Evolutionary conservation across 1,140 invertebrate species (phyloP).

Genomic region (Hyles vespertilio): DNA sequence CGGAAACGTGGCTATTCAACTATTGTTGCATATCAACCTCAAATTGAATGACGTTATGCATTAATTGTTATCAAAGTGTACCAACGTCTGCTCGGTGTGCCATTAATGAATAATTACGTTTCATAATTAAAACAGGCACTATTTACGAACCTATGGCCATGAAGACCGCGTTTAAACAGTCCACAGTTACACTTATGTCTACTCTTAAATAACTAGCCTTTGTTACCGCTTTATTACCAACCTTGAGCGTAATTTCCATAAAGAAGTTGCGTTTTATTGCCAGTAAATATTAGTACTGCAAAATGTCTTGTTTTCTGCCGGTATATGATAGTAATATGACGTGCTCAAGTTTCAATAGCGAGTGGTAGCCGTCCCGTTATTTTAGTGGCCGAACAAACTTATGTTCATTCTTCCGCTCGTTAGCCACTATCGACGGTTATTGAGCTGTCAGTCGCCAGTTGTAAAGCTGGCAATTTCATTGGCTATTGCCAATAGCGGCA

Average conservation of each 20-base stretch:
- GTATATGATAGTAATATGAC: too few relatives aligned
- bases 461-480: constrained; percentile 7
- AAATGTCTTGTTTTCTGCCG: too few relatives aligned
- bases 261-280: too few relatives aligned
- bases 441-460: constrained; percentile 7
- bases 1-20: constrained; percentile 1
- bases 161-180: not conserved
- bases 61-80: constrained; percentile 5
- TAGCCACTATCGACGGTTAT: constrained; percentile 9
- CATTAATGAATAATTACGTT: constrained; percentile 7
- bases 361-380: not conserved
- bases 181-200: too few relatives aligned
- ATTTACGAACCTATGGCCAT: not conserved
- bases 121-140: constrained; percentile 3
- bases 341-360: too few relatives aligned
- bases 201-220: too few relatives aligned
- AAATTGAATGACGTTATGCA: constrained; percentile 4
- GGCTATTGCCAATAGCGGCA: constrained; percentile 7
- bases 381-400: constrained; percentile 8
- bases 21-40: constrained; percentile 1
- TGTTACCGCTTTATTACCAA: too few relatives aligned
- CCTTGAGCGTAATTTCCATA: too few relatives aligned
- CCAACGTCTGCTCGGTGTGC: constrained; percentile 1
- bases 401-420: constrained; percentile 11
- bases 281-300: too few relatives aligned